These are phyloP conservation scores for Sapajus apella DNA, from an alignment of 2,113 vertebrate species.

Conservation along the genomic window DNA sequence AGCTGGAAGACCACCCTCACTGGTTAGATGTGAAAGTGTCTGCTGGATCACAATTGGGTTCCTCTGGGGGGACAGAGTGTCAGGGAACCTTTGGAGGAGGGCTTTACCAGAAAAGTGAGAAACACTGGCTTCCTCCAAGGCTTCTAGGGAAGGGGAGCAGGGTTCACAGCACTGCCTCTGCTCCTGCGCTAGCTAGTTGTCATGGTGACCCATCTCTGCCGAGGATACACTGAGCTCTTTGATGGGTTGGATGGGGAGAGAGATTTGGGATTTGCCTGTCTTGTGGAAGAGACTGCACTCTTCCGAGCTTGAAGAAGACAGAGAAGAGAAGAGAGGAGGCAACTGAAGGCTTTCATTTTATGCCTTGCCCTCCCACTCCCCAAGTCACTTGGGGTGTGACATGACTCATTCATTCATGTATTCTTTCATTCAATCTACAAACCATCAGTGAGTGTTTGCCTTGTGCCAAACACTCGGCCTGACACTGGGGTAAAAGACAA, in stretches of 20 bases:
- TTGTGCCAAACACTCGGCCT: not conserved
- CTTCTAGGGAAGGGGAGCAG: not conserved
- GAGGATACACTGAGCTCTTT: not conserved
- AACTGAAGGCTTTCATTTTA: not conserved
- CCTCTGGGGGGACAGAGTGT: no score
- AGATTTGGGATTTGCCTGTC: not conserved
- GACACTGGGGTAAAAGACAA: not conserved
- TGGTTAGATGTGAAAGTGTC: not conserved
- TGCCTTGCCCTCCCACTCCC: not conserved
- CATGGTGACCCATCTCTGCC: not conserved
- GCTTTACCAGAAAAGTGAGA: not conserved
- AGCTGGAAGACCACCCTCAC: not conserved
- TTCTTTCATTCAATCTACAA: not conserved
- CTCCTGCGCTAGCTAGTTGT: not conserved
- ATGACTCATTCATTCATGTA: not conserved
- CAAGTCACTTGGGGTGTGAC: not conserved
- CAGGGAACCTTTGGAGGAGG: not conserved
- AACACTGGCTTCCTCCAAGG: not conserved
- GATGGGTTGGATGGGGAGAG: not conserved
- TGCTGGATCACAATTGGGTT: not conserved
- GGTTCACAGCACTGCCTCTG: not conserved
- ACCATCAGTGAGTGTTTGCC: not conserved
- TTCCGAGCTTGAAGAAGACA: not conserved
- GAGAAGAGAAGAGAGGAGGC: not conserved
- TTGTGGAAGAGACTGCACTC: not conserved